Evolutionary conservation across 2,113 vertebrate species (phyloP).

Genomic region (Sminthopsis crassicaudata): DNA sequence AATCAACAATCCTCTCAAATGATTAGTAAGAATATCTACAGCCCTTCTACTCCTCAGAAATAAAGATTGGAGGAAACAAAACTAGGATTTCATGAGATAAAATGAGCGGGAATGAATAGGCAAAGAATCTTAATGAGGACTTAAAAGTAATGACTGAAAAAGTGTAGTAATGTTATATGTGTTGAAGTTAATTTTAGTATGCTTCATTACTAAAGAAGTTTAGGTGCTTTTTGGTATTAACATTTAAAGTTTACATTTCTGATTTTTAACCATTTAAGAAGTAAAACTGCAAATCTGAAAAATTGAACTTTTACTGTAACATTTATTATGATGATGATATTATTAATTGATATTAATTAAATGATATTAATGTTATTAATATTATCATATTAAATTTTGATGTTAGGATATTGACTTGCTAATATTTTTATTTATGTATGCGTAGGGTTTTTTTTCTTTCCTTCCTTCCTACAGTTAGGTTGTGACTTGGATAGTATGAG

Average conservation of each 20-base stretch:
- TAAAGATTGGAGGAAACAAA: not conserved
- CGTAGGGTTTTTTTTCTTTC: not conserved
- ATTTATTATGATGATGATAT: too few species aligned
- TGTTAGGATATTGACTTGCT: not conserved
- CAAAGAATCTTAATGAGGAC: not conserved
- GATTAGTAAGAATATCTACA: accelerated
- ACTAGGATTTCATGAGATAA: not conserved
- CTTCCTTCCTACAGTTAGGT: not conserved
- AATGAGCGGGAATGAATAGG: not conserved
- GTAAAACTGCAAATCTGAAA: not conserved
- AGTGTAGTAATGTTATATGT: not conserved
- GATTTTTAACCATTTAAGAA: not conserved
- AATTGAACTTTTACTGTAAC: not conserved
- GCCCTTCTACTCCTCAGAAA: not conserved
- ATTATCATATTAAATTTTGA: not conserved
- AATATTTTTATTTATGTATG: not conserved
- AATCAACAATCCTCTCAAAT: not conserved
- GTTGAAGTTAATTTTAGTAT: not conserved
- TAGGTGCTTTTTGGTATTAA: not conserved
- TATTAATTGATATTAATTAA: too few species aligned
- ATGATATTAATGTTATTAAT: too few species aligned
- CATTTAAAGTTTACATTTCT: not conserved
- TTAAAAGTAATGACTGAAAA: not conserved
- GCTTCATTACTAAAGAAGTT: not conserved
- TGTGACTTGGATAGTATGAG: not conserved